phyloP scores from a whole-genome alignment of 2,113 vertebrate species.

The Sebastes schlegelii region DNA sequence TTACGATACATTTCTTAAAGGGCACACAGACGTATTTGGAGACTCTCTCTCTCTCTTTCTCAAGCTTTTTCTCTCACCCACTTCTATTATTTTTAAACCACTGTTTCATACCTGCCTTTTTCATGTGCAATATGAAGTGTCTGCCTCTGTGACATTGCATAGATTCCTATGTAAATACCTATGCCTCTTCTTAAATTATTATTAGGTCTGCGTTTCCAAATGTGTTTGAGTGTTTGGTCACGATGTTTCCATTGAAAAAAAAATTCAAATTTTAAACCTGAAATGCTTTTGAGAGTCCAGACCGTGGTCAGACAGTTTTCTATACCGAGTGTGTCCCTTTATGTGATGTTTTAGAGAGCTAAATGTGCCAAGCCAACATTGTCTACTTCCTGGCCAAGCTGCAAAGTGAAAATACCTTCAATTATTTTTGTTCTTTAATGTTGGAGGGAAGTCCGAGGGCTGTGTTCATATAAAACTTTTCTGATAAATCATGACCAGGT shows the following conservation, averaged over 20 bases:
- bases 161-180: constrained; percentile 74
- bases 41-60: constrained; percentile 36
- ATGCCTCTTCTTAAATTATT: constrained; percentile 75
- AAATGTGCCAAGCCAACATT: constrained; percentile 73
- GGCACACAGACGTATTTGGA: constrained; percentile 51
- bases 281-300: constrained; percentile 55
- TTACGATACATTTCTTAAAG: constrained; percentile 55
- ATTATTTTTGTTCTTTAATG: constrained; percentile 47
- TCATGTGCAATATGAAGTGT: constrained; percentile 78
- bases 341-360: constrained; percentile 62
- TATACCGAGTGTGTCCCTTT: constrained; percentile 62
- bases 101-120: constrained; percentile 76
- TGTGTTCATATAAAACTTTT: constrained; percentile 50
- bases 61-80: constrained; percentile 23
- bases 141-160: constrained; percentile 73
- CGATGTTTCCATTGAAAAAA: constrained; percentile 37
- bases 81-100: constrained; percentile 57
- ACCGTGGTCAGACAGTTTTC: constrained; percentile 48
- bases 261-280: constrained; percentile 43
- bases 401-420: constrained; percentile 41
- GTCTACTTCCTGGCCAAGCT: constrained; percentile 70
- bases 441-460: constrained; percentile 43
- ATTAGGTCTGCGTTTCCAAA: constrained; percentile 59
- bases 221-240: constrained; percentile 55
- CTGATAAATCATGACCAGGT: constrained; percentile 25